Base-by-base conservation (phyloP, 2,113 vertebrate species). In the Octodon degus region DNA sequence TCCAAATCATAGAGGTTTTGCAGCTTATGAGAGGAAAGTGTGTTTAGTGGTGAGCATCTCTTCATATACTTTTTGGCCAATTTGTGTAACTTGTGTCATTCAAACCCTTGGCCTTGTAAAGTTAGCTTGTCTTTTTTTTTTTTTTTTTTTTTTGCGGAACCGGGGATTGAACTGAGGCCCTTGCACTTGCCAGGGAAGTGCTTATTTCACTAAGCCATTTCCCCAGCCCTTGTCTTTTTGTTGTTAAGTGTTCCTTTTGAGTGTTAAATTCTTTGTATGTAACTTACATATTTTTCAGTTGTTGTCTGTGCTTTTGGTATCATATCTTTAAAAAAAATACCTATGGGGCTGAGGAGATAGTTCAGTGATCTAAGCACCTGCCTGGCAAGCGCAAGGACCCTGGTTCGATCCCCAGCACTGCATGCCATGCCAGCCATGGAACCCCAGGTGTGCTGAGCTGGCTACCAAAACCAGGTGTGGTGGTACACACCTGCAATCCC, bases 121-220 rank as follows among this genome's bases (percentile, higher is more conserved):
- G 30, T 93, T 93, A 50, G 50, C 34, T 86, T 80, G 5, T 87
- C 22, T 37, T 97, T 94, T 88, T 90, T n/a, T n/a, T n/a, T n/a
- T n/a, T n/a, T n/a, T n/a, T n/a, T 43, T 43, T 43, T 43, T 43
- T 43, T 43, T 43, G 2, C 43, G 43, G 43, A 43, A 43, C 43
- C 43, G 5, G 43, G 43, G 43, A 43, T 43, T 43, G 43, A 43
- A 43, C 43, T 43, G 43, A 43, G 5, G 43, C 43, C 43, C 43
- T 43, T 43, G 43, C 43, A 43, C 43, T 43, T 43, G 43, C 43
- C 6, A 43, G 43, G 43, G 43, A 43, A 43, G 43, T 6, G 43
- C 43, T 43, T 43, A 43, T 43, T 43, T 43, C 43, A 43, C 43
- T 43, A 43, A 43, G 43, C 43, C 43, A 43, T 43, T 43, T 5